Conservation (phyloP, 64 coral and sea anemone genomes). For the Pocillopora damicornis region DNA sequence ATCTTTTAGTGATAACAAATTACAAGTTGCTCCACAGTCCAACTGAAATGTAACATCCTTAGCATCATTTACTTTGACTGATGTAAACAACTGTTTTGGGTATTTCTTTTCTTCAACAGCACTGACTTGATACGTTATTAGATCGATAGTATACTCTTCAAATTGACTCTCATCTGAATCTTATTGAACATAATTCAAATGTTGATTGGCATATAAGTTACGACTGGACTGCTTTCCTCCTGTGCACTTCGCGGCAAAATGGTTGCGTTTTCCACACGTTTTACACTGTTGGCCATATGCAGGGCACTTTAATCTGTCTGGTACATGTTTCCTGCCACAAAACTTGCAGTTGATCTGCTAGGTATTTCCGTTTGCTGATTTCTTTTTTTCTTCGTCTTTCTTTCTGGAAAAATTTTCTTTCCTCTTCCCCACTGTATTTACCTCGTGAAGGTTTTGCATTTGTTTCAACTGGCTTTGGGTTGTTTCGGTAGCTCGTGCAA, state of each 20-base stretch:
- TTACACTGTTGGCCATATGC: neutral
- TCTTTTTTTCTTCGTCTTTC: neutral
- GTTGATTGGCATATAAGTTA: neutral
- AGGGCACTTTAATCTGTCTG: neutral
- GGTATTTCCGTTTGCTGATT: neutral
- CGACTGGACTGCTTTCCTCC: neutral
- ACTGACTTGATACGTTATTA: neutral
- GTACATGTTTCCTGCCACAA: neutral
- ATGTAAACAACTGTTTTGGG: neutral
- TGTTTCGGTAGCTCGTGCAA: constrained; percentile 10
- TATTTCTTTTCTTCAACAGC: neutral
- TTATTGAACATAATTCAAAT: neutral
- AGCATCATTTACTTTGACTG: neutral
- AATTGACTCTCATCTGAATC: neutral
- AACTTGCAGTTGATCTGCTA: neutral
- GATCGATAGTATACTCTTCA: neutral
- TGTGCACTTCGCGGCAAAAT: constrained; percentile 14
- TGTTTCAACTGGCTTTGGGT: neutral
- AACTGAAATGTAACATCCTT: constrained; percentile 36
- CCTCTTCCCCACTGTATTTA: neutral
- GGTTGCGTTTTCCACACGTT: neutral
- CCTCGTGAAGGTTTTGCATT: neutral
- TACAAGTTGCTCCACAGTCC: constrained; percentile 20
- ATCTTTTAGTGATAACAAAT: too few relatives aligned
- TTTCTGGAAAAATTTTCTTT: neutral